These are phyloP conservation scores for Polymixis lichenea DNA, from an alignment of 2,888 invertebrate genomes.

Conservation along the genomic window DNA sequence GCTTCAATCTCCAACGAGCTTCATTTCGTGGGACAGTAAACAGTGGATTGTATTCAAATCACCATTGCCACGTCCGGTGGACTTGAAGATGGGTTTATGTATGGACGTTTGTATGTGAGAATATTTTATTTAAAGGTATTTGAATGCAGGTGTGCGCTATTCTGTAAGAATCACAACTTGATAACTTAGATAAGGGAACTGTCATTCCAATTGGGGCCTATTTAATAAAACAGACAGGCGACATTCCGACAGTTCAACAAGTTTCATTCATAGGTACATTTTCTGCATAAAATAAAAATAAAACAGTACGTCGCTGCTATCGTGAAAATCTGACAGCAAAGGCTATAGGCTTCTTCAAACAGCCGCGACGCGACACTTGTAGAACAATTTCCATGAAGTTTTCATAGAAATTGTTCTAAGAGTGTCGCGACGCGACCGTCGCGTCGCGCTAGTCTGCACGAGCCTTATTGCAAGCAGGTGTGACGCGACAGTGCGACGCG, in stretches of 20 bases:
- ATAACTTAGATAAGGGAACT: neutral
- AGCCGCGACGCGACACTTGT: no score
- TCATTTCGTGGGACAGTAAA: slow-evolving; percentile 46
- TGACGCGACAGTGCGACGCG: no score
- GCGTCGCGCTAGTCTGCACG: no score
- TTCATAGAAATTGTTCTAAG: no score
- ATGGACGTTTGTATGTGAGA: slow-evolving; percentile 28
- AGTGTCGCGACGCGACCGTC: no score
- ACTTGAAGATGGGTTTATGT: slow-evolving; percentile 22
- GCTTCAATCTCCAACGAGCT: slow-evolving; percentile 18
- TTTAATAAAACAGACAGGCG: neutral
- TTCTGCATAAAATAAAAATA: neutral
- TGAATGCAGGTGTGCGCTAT: neutral
- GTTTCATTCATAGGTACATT: neutral
- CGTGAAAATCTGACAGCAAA: no score
- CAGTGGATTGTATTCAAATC: slow-evolving; percentile 64
- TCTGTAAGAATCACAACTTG: neutral
- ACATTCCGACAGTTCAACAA: neutral
- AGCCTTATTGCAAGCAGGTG: no score
- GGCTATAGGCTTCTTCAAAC: no score
- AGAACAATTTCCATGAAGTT: no score
- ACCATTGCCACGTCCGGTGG: slow-evolving; percentile 49
- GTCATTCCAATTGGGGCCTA: neutral
- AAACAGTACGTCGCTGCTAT: neutral
- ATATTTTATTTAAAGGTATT: slow-evolving; percentile 10